Percentiles rank a stretch among this genome's conserved stretches.
phyloP scores from a whole-genome alignment of 2,113 vertebrate genomes.

The Aspidoscelis tigris region DNA sequence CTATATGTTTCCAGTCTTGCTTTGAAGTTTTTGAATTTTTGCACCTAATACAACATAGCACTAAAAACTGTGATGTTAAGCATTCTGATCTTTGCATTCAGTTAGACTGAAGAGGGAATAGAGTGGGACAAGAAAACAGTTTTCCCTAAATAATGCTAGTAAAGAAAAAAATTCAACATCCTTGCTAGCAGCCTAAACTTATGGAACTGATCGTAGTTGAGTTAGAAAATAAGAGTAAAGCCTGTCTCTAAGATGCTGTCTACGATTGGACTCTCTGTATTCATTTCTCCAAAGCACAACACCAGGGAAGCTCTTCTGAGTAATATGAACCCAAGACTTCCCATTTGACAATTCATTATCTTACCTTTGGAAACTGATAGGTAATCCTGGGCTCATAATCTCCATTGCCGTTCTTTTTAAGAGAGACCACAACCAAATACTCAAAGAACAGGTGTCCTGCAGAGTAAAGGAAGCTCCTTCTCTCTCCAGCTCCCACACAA shows the following conservation, averaged over 20 bases:
- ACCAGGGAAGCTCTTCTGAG: neutral
- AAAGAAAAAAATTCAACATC: neutral
- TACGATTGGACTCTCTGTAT: neutral
- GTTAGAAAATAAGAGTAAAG: neutral
- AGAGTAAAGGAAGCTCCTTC: slow-evolving; percentile 60
- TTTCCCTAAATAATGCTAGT: neutral
- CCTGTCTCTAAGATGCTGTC: neutral
- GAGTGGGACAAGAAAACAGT: neutral
- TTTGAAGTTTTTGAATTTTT: no score
- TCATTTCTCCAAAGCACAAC: neutral
- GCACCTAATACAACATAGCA: no score
- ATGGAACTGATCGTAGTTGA: neutral
- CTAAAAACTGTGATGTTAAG: no score
- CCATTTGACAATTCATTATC: neutral
- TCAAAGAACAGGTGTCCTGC: slow-evolving; percentile 94
- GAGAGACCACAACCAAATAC: slow-evolving; percentile 93
- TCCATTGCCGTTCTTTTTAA: slow-evolving; percentile 75
- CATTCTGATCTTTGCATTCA: no score
- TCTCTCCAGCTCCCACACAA: slow-evolving; percentile 45
- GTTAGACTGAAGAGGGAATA: no score
- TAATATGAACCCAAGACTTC: neutral
- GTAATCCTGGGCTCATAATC: slow-evolving; percentile 89
- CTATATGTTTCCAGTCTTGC: no score
- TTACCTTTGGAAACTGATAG: slow-evolving; percentile 98
- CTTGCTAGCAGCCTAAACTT: neutral